Evolutionary conservation across 1,140 invertebrate species (phyloP).

Genomic region (Diabrotica undecimpunctata): DNA sequence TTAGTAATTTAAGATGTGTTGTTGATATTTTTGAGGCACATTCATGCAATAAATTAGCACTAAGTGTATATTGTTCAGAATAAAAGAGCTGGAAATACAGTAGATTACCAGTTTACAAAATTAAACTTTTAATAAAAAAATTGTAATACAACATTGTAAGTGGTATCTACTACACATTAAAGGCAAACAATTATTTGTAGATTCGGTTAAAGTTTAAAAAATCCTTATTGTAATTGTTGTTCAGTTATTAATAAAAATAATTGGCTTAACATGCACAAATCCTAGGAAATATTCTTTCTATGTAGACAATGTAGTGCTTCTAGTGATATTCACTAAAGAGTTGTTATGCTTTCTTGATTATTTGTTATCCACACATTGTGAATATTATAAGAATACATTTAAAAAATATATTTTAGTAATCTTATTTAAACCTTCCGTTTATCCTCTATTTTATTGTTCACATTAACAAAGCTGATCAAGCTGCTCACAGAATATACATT

Average conservation of each 20-base stretch:
- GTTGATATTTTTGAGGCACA: slow-evolving; percentile 2
- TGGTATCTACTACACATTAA: neutral
- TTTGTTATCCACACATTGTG: neutral
- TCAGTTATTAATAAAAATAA: neutral
- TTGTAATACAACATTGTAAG: neutral
- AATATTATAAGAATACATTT: neutral
- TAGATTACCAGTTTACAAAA: too few species aligned
- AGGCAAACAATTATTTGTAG: too few species aligned
- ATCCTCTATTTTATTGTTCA: too few species aligned
- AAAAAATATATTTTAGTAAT: too few species aligned
- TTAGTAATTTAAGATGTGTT: neutral
- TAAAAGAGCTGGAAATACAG: too few species aligned
- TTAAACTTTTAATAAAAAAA: too few species aligned
- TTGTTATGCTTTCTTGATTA: neutral
- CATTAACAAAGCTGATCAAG: too few species aligned
- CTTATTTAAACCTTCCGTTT: too few species aligned
- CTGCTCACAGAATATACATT: too few species aligned
- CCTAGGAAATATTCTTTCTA: neutral
- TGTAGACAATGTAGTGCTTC: neutral
- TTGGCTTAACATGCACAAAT: neutral
- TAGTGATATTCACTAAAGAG: neutral
- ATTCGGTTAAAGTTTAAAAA: too few species aligned
- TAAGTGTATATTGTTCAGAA: neutral
- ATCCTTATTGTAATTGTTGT: neutral
- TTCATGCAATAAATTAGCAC: neutral